Evolutionary conservation across 2,113 vertebrate species (phyloP).

Genomic region (Ancistrus triradiatus): DNA sequence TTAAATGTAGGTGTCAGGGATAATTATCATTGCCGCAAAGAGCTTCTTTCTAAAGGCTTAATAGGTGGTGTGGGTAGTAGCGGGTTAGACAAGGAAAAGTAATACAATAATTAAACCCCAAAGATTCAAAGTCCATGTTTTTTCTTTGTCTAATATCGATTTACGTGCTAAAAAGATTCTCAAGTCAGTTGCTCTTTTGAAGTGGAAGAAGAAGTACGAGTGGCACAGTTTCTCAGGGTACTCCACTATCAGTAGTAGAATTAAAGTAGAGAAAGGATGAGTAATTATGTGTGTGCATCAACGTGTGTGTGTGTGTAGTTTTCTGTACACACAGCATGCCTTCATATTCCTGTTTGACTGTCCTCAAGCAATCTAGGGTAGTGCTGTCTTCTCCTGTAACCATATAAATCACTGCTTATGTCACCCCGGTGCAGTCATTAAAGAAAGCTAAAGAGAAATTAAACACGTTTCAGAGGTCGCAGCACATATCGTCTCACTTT

Average conservation of each 20-base stretch:
- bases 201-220: slow-evolving; percentile 15
- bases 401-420: slow-evolving; percentile 72
- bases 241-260: slow-evolving; percentile 27
- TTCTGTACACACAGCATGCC: slow-evolving; percentile 59
- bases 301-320: slow-evolving; percentile 23
- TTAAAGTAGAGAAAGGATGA: background rate
- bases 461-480: slow-evolving; percentile 38
- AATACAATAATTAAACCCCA: slow-evolving; percentile 54
- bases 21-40: slow-evolving; percentile 51
- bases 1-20: slow-evolving; percentile 50
- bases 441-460: slow-evolving; percentile 50
- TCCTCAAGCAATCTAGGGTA: slow-evolving; percentile 55
- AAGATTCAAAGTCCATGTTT: slow-evolving; percentile 26
- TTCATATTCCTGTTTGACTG: slow-evolving; percentile 61
- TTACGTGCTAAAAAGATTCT: slow-evolving; percentile 40
- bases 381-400: slow-evolving; percentile 68
- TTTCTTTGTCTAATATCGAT: slow-evolving; percentile 38
- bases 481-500: slow-evolving; percentile 15
- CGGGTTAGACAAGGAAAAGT: slow-evolving; percentile 27
- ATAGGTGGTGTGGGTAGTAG: slow-evolving; percentile 45
- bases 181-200: slow-evolving; percentile 31
- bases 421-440: slow-evolving; percentile 66
- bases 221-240: slow-evolving; percentile 38
- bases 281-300: background rate
- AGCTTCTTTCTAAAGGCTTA: slow-evolving; percentile 47